Evolutionary conservation across 2,888 invertebrate species (phyloP).

Genomic region (Atherix ibis): DNA sequence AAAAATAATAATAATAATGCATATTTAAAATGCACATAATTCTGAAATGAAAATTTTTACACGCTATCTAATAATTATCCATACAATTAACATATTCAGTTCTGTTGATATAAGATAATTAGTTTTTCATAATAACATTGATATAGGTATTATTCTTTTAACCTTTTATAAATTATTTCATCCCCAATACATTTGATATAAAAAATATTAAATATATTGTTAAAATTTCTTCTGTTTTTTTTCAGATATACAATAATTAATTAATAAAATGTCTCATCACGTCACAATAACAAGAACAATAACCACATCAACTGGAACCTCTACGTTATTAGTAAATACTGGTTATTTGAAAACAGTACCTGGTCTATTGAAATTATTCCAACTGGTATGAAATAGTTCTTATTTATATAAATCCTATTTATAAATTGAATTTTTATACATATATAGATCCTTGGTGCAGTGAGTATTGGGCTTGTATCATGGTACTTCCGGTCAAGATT

Average conservation of each 20-base stretch:
- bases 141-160: too few species aligned
- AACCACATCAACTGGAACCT: conserved; percentile 63
- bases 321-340: conserved; percentile 62
- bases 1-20: too few species aligned
- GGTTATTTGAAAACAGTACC: conserved; percentile 64
- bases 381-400: conserved; percentile 45
- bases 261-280: conserved; percentile 73
- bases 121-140: too few species aligned
- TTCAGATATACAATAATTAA: too few species aligned
- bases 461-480: conserved; percentile 53
- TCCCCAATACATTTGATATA: too few species aligned
- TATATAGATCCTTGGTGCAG: conserved; percentile 56
- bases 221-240: conserved; percentile 5
- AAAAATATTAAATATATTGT: too few species aligned
- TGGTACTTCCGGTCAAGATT: conserved; percentile 40
- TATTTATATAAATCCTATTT: background rate
- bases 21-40: too few species aligned
- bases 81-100: too few species aligned
- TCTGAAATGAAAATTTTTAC: too few species aligned
- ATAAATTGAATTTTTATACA: background rate
- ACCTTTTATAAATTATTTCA: too few species aligned
- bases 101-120: too few species aligned
- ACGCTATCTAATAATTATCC: too few species aligned
- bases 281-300: conserved; percentile 76
- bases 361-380: conserved; percentile 64